Evolutionary conservation across 2,797 vertebrate genomes (phyloP).

Genomic region (Sternotherus odoratus): DNA sequence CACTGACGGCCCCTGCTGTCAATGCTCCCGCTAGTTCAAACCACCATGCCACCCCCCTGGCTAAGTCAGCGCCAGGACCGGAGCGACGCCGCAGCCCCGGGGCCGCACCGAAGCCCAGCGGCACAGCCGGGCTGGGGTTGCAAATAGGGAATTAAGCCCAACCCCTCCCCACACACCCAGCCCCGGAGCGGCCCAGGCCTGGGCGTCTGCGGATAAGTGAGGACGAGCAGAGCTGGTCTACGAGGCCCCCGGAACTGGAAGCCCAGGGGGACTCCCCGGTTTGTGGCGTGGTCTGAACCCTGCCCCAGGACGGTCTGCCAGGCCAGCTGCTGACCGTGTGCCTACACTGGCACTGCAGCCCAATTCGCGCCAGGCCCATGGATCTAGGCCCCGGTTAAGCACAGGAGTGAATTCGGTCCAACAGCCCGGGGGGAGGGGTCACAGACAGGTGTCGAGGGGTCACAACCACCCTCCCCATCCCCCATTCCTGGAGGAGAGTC

Average conservation of each 20-base stretch:
- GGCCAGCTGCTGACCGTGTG: not conserved
- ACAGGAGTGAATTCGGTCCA: not conserved
- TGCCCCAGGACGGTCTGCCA: not conserved
- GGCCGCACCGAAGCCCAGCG: not conserved
- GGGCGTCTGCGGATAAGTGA: not conserved
- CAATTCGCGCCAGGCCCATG: not conserved
- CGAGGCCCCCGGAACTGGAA: not conserved
- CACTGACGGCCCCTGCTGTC: not conserved
- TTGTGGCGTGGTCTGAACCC: not conserved
- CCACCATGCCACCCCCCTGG: not conserved
- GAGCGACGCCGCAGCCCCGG: not conserved
- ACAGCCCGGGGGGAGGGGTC: not conserved
- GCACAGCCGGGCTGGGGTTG: not conserved
- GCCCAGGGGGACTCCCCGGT: not conserved
- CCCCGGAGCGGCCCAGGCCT: not conserved
- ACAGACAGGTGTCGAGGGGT: accelerated
- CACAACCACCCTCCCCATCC: accelerated
- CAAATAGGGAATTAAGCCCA: not conserved
- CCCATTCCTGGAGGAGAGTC: not conserved
- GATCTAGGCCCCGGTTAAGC: no score
- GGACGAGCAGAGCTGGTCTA: not conserved
- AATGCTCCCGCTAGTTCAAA: not conserved
- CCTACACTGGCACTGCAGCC: no score
- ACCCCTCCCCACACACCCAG: not conserved
- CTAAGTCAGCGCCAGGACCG: not conserved